Percentiles rank a stretch among this genome's conserved stretches.
Evolutionary conservation across 2,888 invertebrate genomes (phyloP).

Genomic region (Cryptus armator): DNA sequence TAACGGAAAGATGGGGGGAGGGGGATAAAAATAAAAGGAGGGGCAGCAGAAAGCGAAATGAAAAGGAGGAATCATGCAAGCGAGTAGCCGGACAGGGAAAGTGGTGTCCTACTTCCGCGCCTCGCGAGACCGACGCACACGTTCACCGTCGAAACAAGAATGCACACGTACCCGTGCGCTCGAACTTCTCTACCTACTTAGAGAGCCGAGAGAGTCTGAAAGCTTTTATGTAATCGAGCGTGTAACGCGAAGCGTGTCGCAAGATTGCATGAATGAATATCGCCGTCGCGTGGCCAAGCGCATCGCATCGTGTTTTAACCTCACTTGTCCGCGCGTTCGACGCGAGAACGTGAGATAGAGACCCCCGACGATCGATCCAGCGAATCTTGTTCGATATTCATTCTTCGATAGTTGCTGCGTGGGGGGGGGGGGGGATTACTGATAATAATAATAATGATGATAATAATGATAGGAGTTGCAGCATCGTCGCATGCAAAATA

Average conservation of each 20-base stretch:
- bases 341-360: neutral
- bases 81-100: conserved; percentile 75
- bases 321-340: neutral
- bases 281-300: too few species aligned
- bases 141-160: conserved; percentile 61
- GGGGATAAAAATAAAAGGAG: neutral
- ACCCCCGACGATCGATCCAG: conserved; percentile 1
- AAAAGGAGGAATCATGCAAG: conserved; percentile 55
- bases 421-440: too few species aligned
- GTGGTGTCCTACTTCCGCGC: conserved; percentile 81
- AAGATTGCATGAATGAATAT: conserved; percentile 81
- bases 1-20: neutral
- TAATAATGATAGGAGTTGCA: too few species aligned
- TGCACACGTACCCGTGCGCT: conserved; percentile 56
- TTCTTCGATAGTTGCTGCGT: too few species aligned
- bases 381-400: too few species aligned
- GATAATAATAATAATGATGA: too few species aligned
- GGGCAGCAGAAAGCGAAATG: conserved; percentile 67
- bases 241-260: conserved; percentile 78
- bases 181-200: conserved; percentile 65
- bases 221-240: conserved; percentile 81
- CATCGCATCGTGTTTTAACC: too few species aligned
- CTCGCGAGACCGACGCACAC: conserved; percentile 52
- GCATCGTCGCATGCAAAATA: too few species aligned
- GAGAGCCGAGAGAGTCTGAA: conserved; percentile 64